Evolutionary conservation across 2,797 vertebrate genomes (phyloP), one percentile per base, ranked within the genome.

Genomic region (Argyrosomus regius): DNA sequence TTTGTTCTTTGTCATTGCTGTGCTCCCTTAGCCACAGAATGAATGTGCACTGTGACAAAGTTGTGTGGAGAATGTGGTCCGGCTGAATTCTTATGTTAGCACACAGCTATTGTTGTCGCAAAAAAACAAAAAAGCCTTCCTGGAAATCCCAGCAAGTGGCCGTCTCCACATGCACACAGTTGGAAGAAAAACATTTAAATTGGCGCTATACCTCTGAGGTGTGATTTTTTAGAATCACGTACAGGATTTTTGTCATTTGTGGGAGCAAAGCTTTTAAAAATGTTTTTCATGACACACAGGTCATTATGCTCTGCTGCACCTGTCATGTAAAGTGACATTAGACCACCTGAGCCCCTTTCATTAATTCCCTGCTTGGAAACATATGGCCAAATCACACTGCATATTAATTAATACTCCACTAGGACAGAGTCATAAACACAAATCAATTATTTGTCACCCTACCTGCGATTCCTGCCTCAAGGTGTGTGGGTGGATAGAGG

Each of bases 21-120:
- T 48, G 68, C 75, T 83, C 72, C 68, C 80, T 52, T 35, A 46
- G 79, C 79, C 86, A 72, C 88, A 79, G 78, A 82, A 80, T 91
- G 83, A 88, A 77, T 78, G 75, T 57, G 45, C 59, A 10, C 80
- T 59, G 72, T 80, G 80, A 88, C 82, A 86, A 83, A 85, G 83
- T 82, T 14, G 72, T 82, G 82, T 62, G 82, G 82, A 74, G 81
- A 91, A 89, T 88, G 88, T 50, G 89, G 90, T 87, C 69, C 24
- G 12, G 81, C 80, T 60, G 60, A 87, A 84, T 86, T 90, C 80
- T 89, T 85, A 61, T 71, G 80, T 68, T 71, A 85, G 75, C 72
- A 76, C 80, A 85, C 53, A 86, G 78, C 89, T 91, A 87, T 89
- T 88, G 86, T 91, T 84, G 80, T 89, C 67, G 20, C 57, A 48